Percentiles rank a stretch among this genome's conserved stretches.
phyloP scores from a whole-genome alignment of 2,888 invertebrate species.

The Cyclophora albipunctata region DNA sequence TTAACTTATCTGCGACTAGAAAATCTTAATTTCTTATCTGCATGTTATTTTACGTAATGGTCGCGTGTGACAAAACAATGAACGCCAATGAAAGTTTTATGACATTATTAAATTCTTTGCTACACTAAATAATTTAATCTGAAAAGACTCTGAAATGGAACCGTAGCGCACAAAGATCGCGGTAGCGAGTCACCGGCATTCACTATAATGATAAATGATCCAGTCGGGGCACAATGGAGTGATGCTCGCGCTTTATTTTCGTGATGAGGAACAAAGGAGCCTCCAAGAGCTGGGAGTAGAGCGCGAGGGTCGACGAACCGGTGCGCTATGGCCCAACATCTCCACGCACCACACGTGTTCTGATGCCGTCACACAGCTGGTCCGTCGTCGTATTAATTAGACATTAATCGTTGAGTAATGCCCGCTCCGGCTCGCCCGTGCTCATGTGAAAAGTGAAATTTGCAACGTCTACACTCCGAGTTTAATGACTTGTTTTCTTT shows the following conservation, averaged over 20 bases:
- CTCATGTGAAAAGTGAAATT: conserved; percentile 25
- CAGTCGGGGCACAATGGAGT: conserved; percentile 6
- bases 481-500: conserved; percentile 3
- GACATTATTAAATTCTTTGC: too few species aligned
- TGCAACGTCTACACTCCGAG: conserved; percentile 6
- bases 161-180: too few species aligned
- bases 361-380: too few species aligned
- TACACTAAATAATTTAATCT: too few species aligned
- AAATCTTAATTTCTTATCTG: not conserved
- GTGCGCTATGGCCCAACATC: conserved; percentile 1
- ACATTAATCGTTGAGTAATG: conserved; percentile 21
- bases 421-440: conserved; percentile 9
- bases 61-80: too few species aligned
- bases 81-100: too few species aligned
- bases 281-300: not conserved
- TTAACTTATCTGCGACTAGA: too few species aligned
- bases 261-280: conserved; percentile 12
- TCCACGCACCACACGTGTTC: too few species aligned
- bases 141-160: too few species aligned
- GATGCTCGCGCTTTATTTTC: conserved; percentile 10
- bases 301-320: conserved; percentile 13
- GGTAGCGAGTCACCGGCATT: too few species aligned
- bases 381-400: conserved; percentile 4
- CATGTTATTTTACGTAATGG: too few species aligned
- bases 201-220: conserved; percentile 9